Conservation (phyloP, 2,797 vertebrate species). For the Neosilurus mollespiculum region DNA sequence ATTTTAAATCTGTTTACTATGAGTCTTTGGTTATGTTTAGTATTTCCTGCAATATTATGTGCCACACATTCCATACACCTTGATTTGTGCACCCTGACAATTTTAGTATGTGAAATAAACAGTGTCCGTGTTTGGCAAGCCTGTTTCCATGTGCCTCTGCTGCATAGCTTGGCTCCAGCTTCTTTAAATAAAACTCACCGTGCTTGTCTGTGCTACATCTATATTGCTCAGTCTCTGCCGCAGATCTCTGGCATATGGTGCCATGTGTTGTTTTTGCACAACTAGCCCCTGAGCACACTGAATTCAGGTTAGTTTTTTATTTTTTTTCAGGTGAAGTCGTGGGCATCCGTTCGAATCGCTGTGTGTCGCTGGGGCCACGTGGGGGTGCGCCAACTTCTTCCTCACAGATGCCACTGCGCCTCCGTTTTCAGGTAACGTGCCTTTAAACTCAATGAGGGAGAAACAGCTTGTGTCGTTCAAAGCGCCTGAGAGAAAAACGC, state of each 20-base stretch:
- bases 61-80: neutral
- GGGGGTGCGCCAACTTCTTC: neutral
- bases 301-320: constrained; percentile 22
- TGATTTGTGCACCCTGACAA: neutral
- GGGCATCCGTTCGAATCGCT: constrained; percentile 16
- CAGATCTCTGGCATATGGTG: constrained; percentile 43
- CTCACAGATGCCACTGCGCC: constrained; percentile 7
- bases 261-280: constrained; percentile 43
- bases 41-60: neutral
- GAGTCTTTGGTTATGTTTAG: no score
- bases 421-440: constrained; percentile 25
- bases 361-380: neutral
- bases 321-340: neutral
- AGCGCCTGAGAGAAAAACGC: constrained; percentile 23
- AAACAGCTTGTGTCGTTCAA: constrained; percentile 33
- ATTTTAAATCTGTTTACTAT: neutral
- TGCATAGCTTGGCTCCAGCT: neutral
- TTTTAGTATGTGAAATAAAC: constrained; percentile 7
- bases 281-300: constrained; percentile 5
- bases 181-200: constrained; percentile 26
- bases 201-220: neutral
- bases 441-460: constrained; percentile 25
- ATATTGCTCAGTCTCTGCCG: neutral
- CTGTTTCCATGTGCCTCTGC: neutral
- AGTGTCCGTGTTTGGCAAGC: neutral